Evolutionary conservation across 2,113 vertebrate genomes (phyloP).

Genomic region (Anguilla rostrata): DNA sequence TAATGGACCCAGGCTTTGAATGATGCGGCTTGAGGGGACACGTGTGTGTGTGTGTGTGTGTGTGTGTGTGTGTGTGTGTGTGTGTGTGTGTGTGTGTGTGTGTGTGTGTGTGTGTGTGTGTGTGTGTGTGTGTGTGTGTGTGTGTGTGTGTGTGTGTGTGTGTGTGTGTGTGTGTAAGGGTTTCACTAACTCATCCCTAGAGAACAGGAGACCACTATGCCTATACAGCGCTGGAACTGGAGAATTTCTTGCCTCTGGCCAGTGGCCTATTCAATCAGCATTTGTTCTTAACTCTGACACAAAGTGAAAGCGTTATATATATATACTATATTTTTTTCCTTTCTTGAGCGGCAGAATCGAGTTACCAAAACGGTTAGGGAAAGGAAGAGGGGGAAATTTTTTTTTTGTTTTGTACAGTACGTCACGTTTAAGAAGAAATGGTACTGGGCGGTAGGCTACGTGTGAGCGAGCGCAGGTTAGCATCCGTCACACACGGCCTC

Average conservation of each 20-base stretch:
- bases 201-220: not conserved
- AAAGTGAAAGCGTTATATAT: too few species aligned
- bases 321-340: too few species aligned
- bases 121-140: not conserved
- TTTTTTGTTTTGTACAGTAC: too few species aligned
- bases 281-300: not conserved
- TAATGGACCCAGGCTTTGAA: slow-evolving; percentile 11
- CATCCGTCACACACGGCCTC: not conserved
- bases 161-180: not conserved
- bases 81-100: not conserved
- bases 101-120: not conserved
- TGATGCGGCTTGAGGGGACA: not conserved
- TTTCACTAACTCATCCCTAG: not conserved
- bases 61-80: not conserved
- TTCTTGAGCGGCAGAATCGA: too few species aligned
- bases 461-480: not conserved
- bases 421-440: too few species aligned
- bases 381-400: too few species aligned
- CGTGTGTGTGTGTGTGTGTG: slow-evolving; percentile 2
- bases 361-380: too few species aligned
- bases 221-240: not conserved
- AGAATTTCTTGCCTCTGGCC: not conserved
- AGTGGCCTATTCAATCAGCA: not conserved
- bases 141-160: slow-evolving; percentile 6
- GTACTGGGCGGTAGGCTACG: too few species aligned